Conservation (phyloP, 2,113 vertebrate species). For the Heloderma charlesbogerti region DNA sequence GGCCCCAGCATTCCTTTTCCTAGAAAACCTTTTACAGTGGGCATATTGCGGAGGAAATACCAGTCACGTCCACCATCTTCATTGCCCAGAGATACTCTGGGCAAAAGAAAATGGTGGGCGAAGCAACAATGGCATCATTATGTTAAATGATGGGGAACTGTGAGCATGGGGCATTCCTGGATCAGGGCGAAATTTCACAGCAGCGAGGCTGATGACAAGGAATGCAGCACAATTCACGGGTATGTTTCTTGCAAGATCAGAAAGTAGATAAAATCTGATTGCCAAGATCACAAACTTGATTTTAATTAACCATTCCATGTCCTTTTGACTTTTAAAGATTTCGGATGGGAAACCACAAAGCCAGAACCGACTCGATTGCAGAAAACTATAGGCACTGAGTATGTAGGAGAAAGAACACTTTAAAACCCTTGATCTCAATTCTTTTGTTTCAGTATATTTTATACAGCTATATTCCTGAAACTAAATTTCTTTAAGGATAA, state of each 20-base stretch:
- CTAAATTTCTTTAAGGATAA: background rate
- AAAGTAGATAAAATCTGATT: background rate
- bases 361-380: slow-evolving; percentile 54
- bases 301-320: background rate
- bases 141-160: background rate
- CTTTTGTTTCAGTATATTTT: slow-evolving; percentile 20
- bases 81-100: no score
- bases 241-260: background rate
- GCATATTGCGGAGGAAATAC: no score
- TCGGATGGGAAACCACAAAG: slow-evolving; percentile 71
- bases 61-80: no score
- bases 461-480: slow-evolving; percentile 14
- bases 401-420: slow-evolving; percentile 51
- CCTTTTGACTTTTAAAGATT: slow-evolving; percentile 71
- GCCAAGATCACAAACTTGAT: background rate
- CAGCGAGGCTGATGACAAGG: background rate
- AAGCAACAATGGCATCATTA: background rate
- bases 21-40: no score
- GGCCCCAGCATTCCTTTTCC: no score
- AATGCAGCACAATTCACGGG: background rate
- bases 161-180: background rate
- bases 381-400: slow-evolving; percentile 68
- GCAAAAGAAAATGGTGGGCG: no score
- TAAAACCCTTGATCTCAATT: slow-evolving; percentile 18
- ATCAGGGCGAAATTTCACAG: background rate